phyloP scores from a whole-genome alignment of 2,888 invertebrate genomes.

The Dimorphilus gyrociliatus region DNA sequence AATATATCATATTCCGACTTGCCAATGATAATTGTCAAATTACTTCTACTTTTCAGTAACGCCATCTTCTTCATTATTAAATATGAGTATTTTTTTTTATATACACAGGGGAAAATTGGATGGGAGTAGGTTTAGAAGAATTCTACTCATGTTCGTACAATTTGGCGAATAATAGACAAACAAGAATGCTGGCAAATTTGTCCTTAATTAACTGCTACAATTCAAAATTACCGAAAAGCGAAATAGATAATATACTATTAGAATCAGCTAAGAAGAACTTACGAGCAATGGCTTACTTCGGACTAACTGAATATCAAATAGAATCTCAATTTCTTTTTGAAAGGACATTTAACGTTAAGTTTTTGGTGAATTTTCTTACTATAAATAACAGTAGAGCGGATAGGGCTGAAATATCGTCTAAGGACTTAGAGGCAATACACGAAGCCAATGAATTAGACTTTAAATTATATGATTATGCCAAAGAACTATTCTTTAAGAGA shows the following conservation, averaged over 20 bases:
- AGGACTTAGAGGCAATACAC: constrained; percentile 58
- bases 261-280: constrained; percentile 89
- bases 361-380: constrained; percentile 52
- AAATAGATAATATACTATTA: constrained; percentile 59
- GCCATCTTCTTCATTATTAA: too few relatives aligned
- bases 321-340: constrained; percentile 36
- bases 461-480: constrained; percentile 81
- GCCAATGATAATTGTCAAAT: too few relatives aligned
- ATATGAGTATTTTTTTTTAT: too few relatives aligned
- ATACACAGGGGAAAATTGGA: too few relatives aligned
- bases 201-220: constrained; percentile 90
- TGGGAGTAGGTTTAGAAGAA: constrained; percentile 70
- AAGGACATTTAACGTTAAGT: constrained; percentile 23
- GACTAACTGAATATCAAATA: constrained; percentile 83
- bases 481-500: constrained; percentile 57
- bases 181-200: constrained; percentile 90
- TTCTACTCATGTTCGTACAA: constrained; percentile 82
- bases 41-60: too few relatives aligned
- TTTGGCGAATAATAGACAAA: constrained; percentile 86
- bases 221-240: too few relatives aligned
- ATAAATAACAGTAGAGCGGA: constrained; percentile 74
- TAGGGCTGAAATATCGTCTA: constrained; percentile 54
- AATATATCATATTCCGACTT: too few relatives aligned
- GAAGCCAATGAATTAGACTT: constrained; percentile 72
- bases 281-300: constrained; percentile 81